Evolutionary conservation across 1,140 invertebrate species (phyloP).

Genomic region (Listronotus bonariensis): DNA sequence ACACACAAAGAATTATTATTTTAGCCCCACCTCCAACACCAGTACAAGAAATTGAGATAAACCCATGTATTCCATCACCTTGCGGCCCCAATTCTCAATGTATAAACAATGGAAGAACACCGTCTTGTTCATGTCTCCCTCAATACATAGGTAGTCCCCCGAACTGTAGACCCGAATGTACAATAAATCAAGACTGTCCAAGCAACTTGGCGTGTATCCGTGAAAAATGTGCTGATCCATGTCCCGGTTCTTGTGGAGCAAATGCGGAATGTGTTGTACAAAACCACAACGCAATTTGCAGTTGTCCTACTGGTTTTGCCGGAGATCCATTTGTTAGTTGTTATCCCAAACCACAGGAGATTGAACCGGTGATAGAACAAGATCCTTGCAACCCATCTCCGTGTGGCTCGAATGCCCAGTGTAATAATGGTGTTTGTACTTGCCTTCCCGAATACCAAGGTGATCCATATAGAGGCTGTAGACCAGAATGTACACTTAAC

Average conservation of each 20-base stretch:
- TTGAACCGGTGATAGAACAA: constrained; percentile 48
- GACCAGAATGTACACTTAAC: constrained; percentile 76
- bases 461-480: constrained; percentile 74
- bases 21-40: constrained; percentile 43
- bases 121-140: constrained; percentile 68
- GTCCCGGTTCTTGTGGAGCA: constrained; percentile 73
- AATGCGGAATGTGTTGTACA: constrained; percentile 66
- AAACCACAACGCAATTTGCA: constrained; percentile 69
- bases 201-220: constrained; percentile 67
- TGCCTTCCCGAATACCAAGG: constrained; percentile 76
- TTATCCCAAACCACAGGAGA: constrained; percentile 54
- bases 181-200: constrained; percentile 67
- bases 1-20: constrained; percentile 8
- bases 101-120: constrained; percentile 61
- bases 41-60: constrained; percentile 40
- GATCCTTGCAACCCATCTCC: constrained; percentile 73
- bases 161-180: constrained; percentile 73
- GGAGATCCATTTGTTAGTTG: constrained; percentile 75
- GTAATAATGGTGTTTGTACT: constrained; percentile 73
- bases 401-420: constrained; percentile 77
- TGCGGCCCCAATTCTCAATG: constrained; percentile 75
- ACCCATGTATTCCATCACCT: constrained; percentile 70
- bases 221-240: constrained; percentile 72
- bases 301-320: constrained; percentile 67
- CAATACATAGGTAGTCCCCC: constrained; percentile 72